These are phyloP conservation scores for Ptyas mucosa DNA, from an alignment of 2,113 vertebrate species.

Conservation along the genomic window DNA sequence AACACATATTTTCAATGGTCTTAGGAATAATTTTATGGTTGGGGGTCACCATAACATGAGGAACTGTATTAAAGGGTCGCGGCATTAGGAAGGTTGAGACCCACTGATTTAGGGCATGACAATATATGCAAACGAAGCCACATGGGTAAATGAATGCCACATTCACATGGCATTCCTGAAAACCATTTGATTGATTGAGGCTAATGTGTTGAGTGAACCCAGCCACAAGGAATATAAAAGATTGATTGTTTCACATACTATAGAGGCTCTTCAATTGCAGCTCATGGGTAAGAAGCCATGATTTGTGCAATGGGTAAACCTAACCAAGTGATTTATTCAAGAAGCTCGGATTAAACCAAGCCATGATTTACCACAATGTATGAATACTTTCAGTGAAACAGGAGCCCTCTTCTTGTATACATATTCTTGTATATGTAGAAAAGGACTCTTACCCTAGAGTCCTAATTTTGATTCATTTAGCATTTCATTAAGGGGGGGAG, in stretches of 20 bases:
- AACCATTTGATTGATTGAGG: neutral
- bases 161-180: neutral
- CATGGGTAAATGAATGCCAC: neutral
- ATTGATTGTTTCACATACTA: neutral
- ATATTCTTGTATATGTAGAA: neutral
- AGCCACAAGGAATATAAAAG: neutral
- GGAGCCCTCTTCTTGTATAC: neutral
- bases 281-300: neutral
- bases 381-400: neutral
- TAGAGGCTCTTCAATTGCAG: neutral
- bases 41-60: too few species aligned
- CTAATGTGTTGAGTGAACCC: neutral
- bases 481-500: neutral
- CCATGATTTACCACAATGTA: neutral
- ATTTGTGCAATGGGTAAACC: neutral
- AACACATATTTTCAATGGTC: too few species aligned
- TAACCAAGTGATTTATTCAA: neutral
- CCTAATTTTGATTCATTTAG: neutral
- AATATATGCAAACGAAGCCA: neutral
- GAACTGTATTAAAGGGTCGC: too few species aligned
- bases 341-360: neutral
- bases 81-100: too few species aligned
- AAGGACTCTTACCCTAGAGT: neutral
- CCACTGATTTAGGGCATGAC: neutral
- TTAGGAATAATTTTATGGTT: too few species aligned